Evolutionary conservation across 2,797 vertebrate genomes (phyloP), one percentile per base, ranked within the genome.

Genomic region (Chelmon rostratus): DNA sequence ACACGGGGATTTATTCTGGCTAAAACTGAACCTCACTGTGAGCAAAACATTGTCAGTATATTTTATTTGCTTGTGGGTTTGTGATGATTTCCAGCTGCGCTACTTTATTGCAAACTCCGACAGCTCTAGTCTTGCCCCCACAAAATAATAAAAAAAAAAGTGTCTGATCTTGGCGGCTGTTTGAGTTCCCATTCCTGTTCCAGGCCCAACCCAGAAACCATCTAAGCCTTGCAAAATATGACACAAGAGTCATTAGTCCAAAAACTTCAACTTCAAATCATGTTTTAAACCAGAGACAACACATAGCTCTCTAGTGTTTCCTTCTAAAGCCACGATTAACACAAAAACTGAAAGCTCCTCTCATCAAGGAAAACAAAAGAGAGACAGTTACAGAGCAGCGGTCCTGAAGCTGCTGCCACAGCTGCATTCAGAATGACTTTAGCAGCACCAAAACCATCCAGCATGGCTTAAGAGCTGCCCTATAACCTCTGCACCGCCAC

Each of bases 141-240:
- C 46, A 12, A 23, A 54, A 63, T 33, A 35, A 52, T 62, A 54
- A 18, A 19, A 56, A 61, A 49, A 21, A 53, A 64, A 52, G 15
- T 80, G 85, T 80, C 78, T 83, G 73, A 79, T 76, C 75, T 80
- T 68, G 78, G 73, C 64, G n/a, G 58, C 40, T 54, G 10, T 52
- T 38, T 2, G 8, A 67, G 59, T 53, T 53, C 21, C 23, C 69
- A 80, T 79, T 84, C 72, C 75, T 70, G 63, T 67, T 66, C 19
- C 13, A 66, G 50, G 35, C 61, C 28, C 57, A 63, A 75, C 49
- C 52, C 50, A 47, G 56, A 65, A 35, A 37, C 37, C 50, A 76
- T 25, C 42, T 21, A 66, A 77, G 57, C 37, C 54, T 79, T 33
- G 15, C 7, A 58, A 40, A 73, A 68, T 19, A 40, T 38, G 19